phyloP scores from a whole-genome alignment of 2,797 vertebrate species.

The Scolopax bukidnonensis region DNA sequence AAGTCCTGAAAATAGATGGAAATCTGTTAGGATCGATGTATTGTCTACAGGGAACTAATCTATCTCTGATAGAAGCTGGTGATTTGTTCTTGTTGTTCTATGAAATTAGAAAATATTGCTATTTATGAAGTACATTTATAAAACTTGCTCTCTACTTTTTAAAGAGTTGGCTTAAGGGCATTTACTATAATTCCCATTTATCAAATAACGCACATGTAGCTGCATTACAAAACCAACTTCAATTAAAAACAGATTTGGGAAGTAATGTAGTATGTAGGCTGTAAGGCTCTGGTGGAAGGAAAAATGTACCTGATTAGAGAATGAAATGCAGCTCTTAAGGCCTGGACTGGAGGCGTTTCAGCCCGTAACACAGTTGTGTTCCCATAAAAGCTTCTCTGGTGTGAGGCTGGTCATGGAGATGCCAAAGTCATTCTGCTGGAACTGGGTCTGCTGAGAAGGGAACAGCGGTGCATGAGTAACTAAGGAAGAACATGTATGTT shows the following conservation, averaged over 20 bases:
- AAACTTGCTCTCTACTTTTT: background rate
- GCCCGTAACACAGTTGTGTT: background rate
- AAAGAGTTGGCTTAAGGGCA: background rate
- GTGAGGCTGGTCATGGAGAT: background rate
- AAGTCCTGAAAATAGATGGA: constrained; percentile 17
- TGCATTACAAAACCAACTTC: background rate
- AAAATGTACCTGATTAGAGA: background rate
- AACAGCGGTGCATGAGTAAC: background rate
- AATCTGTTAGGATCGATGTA: constrained; percentile 24
- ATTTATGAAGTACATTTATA: constrained; percentile 22
- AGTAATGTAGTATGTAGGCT: background rate
- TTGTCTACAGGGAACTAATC: constrained; percentile 3
- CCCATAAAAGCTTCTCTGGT: background rate
- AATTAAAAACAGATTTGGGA: background rate
- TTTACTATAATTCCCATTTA: background rate
- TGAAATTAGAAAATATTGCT: constrained; percentile 33
- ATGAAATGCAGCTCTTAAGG: background rate
- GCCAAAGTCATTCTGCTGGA: background rate
- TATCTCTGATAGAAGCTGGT: background rate
- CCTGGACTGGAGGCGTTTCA: background rate
- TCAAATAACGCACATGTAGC: background rate
- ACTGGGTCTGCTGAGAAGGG: background rate
- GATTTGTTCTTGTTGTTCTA: background rate
- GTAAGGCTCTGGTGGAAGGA: background rate
- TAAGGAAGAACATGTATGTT: fast-evolving